Evolutionary conservation across 2,797 vertebrate genomes (phyloP).

Genomic region (Eupleurogrammus muticus): DNA sequence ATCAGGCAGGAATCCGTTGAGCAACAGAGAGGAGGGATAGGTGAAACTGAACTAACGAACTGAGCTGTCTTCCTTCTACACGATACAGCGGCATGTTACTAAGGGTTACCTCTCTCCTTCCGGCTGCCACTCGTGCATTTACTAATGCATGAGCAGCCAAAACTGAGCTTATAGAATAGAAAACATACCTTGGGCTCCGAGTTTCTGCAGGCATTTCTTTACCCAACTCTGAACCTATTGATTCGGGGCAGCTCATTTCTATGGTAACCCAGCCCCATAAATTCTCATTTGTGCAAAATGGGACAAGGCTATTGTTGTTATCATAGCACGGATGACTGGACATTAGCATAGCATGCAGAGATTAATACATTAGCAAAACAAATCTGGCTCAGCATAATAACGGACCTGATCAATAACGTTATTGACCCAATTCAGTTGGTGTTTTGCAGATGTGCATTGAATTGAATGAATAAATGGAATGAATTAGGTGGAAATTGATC

Average conservation of each 20-base stretch:
- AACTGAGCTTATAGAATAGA: conserved; percentile 42
- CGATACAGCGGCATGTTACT: conserved; percentile 34
- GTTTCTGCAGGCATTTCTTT: conserved; percentile 61
- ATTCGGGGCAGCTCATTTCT: conserved; percentile 75
- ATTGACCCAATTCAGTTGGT: conserved; percentile 50
- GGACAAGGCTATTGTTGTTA: conserved; percentile 65
- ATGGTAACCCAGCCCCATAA: conserved; percentile 70
- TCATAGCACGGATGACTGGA: conserved; percentile 66
- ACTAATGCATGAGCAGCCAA: conserved; percentile 60
- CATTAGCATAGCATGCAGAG: conserved; percentile 68
- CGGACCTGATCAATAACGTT: conserved; percentile 58
- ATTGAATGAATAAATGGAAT: conserved; percentile 40
- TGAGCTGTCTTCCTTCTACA: conserved; percentile 40
- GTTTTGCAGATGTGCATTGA: conserved; percentile 56
- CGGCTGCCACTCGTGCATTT: conserved; percentile 51
- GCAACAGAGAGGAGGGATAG: neutral
- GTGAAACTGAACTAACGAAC: conserved; percentile 24
- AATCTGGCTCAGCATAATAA: conserved; percentile 66
- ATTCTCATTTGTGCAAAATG: conserved; percentile 74
- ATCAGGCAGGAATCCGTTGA: conserved; percentile 8
- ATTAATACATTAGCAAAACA: conserved; percentile 80
- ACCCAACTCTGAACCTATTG: conserved; percentile 69
- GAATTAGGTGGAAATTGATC: conserved; percentile 54
- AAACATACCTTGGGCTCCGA: conserved; percentile 40
- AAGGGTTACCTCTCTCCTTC: conserved; percentile 42